These are phyloP conservation scores for Leptinotarsa rubiginosa DNA, from an alignment of 2,888 invertebrate genomes.

Conservation along the genomic window DNA sequence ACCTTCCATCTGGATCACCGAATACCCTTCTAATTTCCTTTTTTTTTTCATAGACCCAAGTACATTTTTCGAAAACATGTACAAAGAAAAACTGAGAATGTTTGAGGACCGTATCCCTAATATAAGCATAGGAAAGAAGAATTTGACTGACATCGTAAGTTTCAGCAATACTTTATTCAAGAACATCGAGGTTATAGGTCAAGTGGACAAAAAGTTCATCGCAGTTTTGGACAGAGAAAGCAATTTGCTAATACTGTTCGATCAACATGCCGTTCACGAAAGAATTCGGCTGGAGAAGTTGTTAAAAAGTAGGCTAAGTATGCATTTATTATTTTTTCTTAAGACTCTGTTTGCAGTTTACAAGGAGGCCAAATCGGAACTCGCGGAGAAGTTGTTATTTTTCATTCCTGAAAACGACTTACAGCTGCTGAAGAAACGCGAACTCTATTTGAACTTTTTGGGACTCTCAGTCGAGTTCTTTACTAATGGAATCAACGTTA, in stretches of 20 bases:
- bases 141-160: constrained; percentile 39
- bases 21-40: not conserved
- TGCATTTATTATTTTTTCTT: constrained; percentile 10
- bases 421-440: constrained; percentile 69
- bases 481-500: constrained; percentile 67
- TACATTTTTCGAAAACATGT: constrained; percentile 60
- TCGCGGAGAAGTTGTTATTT: constrained; percentile 49
- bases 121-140: constrained; percentile 33
- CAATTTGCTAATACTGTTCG: constrained; percentile 76
- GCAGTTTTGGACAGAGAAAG: constrained; percentile 66
- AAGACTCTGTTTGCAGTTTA: constrained; percentile 50
- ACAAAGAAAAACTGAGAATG: constrained; percentile 57
- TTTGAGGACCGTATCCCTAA: constrained; percentile 56
- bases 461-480: constrained; percentile 70
- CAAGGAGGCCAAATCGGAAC: constrained; percentile 43
- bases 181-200: constrained; percentile 72
- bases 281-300: constrained; percentile 81
- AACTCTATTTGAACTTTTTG: constrained; percentile 69
- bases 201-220: constrained; percentile 82
- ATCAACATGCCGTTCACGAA: constrained; percentile 92
- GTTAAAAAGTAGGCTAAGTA: constrained; percentile 68
- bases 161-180: constrained; percentile 68
- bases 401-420: constrained; percentile 66
- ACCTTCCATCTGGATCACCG: too few species aligned
- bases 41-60: constrained; percentile 57